These are phyloP conservation scores for Setipinna tenuifilis DNA, from an alignment of 2,797 vertebrate genomes.

Conservation along the genomic window DNA sequence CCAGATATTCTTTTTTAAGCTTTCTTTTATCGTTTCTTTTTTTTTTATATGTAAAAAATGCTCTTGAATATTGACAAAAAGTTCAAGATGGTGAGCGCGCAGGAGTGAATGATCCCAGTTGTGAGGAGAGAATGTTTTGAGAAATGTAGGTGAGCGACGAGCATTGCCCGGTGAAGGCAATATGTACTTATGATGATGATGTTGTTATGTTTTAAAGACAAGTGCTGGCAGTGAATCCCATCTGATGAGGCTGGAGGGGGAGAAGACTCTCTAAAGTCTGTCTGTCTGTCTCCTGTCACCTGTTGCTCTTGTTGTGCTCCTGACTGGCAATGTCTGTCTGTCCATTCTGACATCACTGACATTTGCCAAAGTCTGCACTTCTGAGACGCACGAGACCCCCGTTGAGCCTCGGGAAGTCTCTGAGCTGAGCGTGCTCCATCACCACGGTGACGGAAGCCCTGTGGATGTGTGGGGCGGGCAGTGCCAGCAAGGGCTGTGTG, in stretches of 20 bases:
- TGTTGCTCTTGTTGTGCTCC: not conserved
- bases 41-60: not conserved
- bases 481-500: constrained; percentile 54
- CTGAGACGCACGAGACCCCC: not conserved
- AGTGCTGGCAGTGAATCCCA: constrained; percentile 60
- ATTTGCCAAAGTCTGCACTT: constrained; percentile 21
- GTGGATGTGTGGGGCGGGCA: constrained; percentile 61
- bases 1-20: constrained; percentile 55
- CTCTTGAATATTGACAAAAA: constrained; percentile 54
- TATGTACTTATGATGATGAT: constrained; percentile 35
- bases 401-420: not conserved
- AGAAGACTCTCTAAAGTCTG: constrained; percentile 52
- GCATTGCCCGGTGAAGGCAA: constrained; percentile 6
- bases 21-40: constrained; percentile 47
- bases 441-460: constrained; percentile 46
- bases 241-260: not conserved
- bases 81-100: constrained; percentile 30
- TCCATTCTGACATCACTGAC: not conserved
- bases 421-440: not conserved
- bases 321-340: not conserved
- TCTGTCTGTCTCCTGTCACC: not conserved
- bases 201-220: constrained; percentile 50
- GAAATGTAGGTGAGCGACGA: not conserved
- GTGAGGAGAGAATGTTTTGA: constrained; percentile 46
- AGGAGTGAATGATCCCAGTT: constrained; percentile 55